Evolutionary conservation across 2,888 invertebrate genomes (phyloP), one percentile per base, ranked within the genome.

Genomic region (Stenichneumon culpator): DNA sequence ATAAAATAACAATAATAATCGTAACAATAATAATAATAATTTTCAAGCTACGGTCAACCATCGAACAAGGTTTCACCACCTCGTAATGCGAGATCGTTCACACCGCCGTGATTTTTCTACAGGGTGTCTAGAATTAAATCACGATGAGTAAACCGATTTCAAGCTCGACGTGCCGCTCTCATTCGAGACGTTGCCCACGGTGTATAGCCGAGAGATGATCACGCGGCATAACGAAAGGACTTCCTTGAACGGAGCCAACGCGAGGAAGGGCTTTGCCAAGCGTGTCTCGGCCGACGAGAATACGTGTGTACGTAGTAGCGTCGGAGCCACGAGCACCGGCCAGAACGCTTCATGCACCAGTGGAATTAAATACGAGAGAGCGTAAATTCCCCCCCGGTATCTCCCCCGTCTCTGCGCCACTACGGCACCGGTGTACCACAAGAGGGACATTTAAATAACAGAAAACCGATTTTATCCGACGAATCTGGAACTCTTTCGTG

Each of bases 311-410:
- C 57, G 72, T 70, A 73, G 67, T 50, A 60, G 60, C 54, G 28
- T 19, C 57, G 70, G 39, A 32, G 11, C n/a, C 65, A 52, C 25
- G 50, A 22, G 88, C 91, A 90, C 87, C 86, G 86, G 86, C 88
- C 91, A 91, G 90, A 91, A 91, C 91, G 88, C 77, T 91, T 89
- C 90, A 90, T 89, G 92, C 90, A 91, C 90, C 89, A 90, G 89
- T 91, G 91, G 90, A 90, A 89, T 92, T 90, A 91, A 91, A 91
- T 92, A 91, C 91, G 86, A 87, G 86, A 87, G 85, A 82, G 84
- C 88, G 89, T 88, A 88, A 88, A 79, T 86, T 80, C 54, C 63
- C 79, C 60, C 82, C 68, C 70, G 63, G 47, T 60, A 65, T n/a
- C 32, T 52, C 57, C 67, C 77, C 16, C 39, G 52, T 28, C n/a